Conservation (phyloP, 2,113 vertebrate species). For the Nerophis lumbriciformis region DNA sequence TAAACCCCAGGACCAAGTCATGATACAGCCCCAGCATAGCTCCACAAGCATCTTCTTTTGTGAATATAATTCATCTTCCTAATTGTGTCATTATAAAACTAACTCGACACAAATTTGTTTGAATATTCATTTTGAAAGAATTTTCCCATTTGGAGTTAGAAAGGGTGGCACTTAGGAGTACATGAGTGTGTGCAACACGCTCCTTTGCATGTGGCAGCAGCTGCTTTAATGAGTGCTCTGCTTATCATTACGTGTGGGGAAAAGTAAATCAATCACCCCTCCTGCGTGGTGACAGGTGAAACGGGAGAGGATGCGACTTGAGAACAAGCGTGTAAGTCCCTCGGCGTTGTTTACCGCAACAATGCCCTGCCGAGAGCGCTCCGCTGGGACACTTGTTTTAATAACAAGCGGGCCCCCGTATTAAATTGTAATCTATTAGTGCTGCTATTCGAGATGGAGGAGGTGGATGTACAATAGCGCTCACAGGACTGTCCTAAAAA, state of each 20-base stretch:
- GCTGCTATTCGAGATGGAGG: constrained; percentile 24
- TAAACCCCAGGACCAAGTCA: too few relatives aligned
- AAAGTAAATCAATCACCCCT: constrained; percentile 70
- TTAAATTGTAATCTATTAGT: constrained; percentile 70
- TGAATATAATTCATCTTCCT: too few relatives aligned
- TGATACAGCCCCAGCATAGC: too few relatives aligned
- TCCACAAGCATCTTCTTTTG: too few relatives aligned
- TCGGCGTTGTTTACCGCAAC: constrained; percentile 54
- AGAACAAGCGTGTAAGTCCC: constrained; percentile 35
- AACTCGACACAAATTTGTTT: not conserved
- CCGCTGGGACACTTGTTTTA: constrained; percentile 66
- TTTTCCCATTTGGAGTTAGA: too few relatives aligned
- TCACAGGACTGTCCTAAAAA: constrained; percentile 50
- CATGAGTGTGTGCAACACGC: constrained; percentile 35
- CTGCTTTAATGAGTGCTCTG: constrained; percentile 65
- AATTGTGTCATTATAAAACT: too few relatives aligned
- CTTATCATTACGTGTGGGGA: constrained; percentile 65
- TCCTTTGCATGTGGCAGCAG: constrained; percentile 40
- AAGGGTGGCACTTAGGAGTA: constrained; percentile 37
- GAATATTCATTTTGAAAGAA: constrained; percentile 20
- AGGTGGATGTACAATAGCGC: constrained; percentile 64
- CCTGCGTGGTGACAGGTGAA: constrained; percentile 33
- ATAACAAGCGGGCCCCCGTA: constrained; percentile 53
- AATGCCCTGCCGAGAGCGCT: constrained; percentile 54
- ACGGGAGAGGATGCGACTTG: constrained; percentile 34